Percentiles rank a stretch among this genome's conserved stretches.
Evolutionary conservation across 1,140 invertebrate genomes (phyloP).

Genomic region (Wiebesia pumilae): DNA sequence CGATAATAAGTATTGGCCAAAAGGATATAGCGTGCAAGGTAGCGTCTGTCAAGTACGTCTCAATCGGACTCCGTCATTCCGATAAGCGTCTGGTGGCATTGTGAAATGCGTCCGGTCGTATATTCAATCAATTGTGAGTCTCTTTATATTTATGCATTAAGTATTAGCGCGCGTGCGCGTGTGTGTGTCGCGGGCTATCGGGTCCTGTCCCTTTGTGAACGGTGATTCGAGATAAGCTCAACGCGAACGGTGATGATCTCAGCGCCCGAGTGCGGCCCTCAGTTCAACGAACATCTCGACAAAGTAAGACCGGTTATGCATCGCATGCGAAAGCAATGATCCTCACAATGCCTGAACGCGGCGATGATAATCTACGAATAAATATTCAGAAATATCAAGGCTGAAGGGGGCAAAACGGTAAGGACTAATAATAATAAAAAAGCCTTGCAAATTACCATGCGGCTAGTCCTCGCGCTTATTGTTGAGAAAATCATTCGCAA

Average conservation of each 20-base stretch:
- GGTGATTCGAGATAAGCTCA: slow-evolving; percentile 59
- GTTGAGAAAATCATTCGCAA: not conserved
- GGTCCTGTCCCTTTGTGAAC: slow-evolving; percentile 56
- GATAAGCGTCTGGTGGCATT: slow-evolving; percentile 53
- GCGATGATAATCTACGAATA: slow-evolving; percentile 38
- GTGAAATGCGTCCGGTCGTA: slow-evolving; percentile 56
- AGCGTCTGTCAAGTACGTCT: slow-evolving; percentile 52
- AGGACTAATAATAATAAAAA: not conserved
- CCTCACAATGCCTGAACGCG: slow-evolving; percentile 20
- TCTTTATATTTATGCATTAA: slow-evolving; percentile 63
- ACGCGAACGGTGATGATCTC: slow-evolving; percentile 61
- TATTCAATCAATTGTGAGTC: slow-evolving; percentile 56
- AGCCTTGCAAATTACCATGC: not conserved
- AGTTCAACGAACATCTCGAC: slow-evolving; percentile 50
- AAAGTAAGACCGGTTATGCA: slow-evolving; percentile 48
- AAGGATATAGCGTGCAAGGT: not conserved
- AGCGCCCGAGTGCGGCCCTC: slow-evolving; percentile 32
- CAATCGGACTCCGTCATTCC: slow-evolving; percentile 57
- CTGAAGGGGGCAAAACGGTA: not conserved
- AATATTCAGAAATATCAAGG: slow-evolving; percentile 25
- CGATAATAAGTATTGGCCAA: not conserved
- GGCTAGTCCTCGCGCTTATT: not conserved
- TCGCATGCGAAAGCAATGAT: slow-evolving; percentile 27
- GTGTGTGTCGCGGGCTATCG: slow-evolving; percentile 50
- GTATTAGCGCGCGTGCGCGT: slow-evolving; percentile 59